Conservation (phyloP, 2,888 invertebrate genomes). For the Exephanes ischioxanthus region DNA sequence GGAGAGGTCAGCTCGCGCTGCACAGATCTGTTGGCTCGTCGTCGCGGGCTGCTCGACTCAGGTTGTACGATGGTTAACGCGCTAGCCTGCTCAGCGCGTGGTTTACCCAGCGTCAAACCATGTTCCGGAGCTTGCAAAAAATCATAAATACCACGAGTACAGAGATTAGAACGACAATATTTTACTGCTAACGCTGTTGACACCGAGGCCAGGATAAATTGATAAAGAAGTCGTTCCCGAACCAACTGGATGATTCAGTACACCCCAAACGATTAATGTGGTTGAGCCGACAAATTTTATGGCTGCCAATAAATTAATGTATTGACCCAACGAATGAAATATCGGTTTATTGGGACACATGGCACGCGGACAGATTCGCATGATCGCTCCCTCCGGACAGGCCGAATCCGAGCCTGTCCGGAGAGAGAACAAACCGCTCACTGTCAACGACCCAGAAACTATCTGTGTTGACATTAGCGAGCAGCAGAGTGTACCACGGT, state of each 20-base stretch:
- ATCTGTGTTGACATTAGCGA: neutral
- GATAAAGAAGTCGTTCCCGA: neutral
- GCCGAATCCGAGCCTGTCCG: neutral
- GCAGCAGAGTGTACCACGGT: neutral
- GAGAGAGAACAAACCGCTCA: constrained; percentile 2
- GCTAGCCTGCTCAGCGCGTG: constrained; percentile 28
- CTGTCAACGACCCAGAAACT: constrained; percentile 3
- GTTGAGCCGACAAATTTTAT: neutral
- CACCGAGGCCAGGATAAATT: neutral
- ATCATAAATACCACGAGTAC: neutral
- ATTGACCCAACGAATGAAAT: neutral
- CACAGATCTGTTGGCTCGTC: constrained; percentile 13
- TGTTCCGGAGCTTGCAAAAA: neutral
- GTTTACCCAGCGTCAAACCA: constrained; percentile 46
- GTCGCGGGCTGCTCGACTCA: constrained; percentile 3
- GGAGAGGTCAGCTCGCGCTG: neutral
- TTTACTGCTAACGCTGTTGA: neutral
- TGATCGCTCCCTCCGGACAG: neutral
- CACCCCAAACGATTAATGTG: neutral
- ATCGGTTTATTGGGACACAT: neutral
- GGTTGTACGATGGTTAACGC: constrained; percentile 19
- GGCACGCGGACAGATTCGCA: neutral
- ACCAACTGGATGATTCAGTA: neutral
- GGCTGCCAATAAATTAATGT: neutral
- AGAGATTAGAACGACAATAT: neutral